Evolutionary conservation across 2,797 vertebrate species (phyloP).

Genomic region (Lepilemur ruficaudatus): DNA sequence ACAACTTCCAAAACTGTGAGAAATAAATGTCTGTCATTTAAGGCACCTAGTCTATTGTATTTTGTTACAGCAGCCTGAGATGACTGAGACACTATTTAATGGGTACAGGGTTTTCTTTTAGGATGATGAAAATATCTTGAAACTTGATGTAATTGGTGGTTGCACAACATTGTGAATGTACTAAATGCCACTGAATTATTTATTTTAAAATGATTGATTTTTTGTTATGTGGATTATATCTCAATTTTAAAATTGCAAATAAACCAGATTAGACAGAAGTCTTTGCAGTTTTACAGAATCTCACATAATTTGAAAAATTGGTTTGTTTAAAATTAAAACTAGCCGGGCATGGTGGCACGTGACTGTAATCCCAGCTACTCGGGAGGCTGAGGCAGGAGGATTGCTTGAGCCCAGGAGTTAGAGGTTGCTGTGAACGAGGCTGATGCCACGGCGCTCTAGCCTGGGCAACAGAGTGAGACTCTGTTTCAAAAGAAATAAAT

Average conservation of each 20-base stretch:
- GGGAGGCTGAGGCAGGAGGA: no score
- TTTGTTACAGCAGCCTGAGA: background rate
- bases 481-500: no score
- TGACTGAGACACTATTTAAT: background rate
- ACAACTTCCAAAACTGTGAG: background rate
- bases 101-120: background rate
- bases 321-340: background rate
- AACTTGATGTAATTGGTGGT: background rate
- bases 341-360: no score
- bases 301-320: background rate
- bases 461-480: no score
- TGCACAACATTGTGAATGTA: background rate
- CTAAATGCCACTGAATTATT: background rate
- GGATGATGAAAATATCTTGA: background rate
- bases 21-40: background rate
- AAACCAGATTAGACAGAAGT: background rate
- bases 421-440: no score
- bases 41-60: background rate
- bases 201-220: background rate
- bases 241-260: background rate
- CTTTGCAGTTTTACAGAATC: background rate
- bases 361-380: no score
- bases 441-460: no score
- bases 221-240: background rate
- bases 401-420: no score